Evolutionary conservation across 2,888 invertebrate genomes (phyloP), one percentile per base, ranked within the genome.

Genomic region (Platycheirus rosarum): DNA sequence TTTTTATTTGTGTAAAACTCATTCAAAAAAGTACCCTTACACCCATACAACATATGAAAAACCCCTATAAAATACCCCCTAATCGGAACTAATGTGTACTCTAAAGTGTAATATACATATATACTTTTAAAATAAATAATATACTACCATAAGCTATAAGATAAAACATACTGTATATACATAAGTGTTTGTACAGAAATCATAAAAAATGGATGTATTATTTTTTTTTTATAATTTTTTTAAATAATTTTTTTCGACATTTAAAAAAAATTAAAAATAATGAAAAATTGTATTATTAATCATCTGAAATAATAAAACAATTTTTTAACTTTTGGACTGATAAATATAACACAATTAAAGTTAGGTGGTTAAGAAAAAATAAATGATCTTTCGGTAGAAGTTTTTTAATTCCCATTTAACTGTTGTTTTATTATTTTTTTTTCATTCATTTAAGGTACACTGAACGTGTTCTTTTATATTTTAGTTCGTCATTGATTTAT

Each of bases 141-240:
- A 51, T 51, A 57, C 66, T 77, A 71, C 48, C 71, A 46, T 66
- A 68, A 62, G 63, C 14, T 66, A 23, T 48, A 63, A 35, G 37
- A 44, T 48, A 71, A 55, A 71, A 60, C n/a, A n/a, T 60, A 80
- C 46, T 48, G 37, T 73, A 65, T 75, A 69, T 70, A 51, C 23
- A 35, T 80, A 80, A 80, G 76, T 76, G 80, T 80, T 80, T 80
- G 80, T 80, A 80, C 80, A 80, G 80, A 71, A 65, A 55, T 76
- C 51, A 71, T 20, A 53, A 53, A 62, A 49, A 60, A 70, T 29
- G 42, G 40, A 65, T 75, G 51, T 76, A 80, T 70, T 76, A 75
- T 53, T 80, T 60, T 37, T 49, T 9, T 20, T 46, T 68, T 53
- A 11, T 78, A 63, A 20, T 35, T 60, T 66, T 44, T 11, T 8